Percentiles rank a stretch among this genome's conserved stretches.
Conservation (phyloP, 2,888 invertebrate species). For the Macrophya alboannulata region DNA sequence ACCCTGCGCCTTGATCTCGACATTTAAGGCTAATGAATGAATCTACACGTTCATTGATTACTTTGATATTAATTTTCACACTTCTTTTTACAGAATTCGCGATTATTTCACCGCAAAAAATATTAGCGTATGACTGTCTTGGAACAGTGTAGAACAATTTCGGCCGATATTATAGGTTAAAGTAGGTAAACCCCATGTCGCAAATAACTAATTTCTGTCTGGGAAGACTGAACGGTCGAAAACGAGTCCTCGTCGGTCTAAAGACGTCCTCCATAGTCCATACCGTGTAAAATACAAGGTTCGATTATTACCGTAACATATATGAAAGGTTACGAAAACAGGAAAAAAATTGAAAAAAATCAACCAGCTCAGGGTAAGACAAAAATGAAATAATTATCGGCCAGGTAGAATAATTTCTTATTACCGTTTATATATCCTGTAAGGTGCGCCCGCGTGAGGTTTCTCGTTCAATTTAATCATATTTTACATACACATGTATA, state of each 20-base stretch:
- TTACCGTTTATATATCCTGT: neutral
- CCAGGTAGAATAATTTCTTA: neutral
- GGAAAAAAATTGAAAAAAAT: too few relatives aligned
- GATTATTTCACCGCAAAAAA: neutral
- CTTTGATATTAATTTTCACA: neutral
- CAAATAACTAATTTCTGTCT: neutral
- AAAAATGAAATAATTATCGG: slow-evolving; percentile 1
- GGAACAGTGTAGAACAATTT: neutral
- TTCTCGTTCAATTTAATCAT: neutral
- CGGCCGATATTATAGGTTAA: neutral
- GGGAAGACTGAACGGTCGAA: slow-evolving; percentile 18
- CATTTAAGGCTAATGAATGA: neutral
- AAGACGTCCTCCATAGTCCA: neutral
- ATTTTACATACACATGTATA: neutral
- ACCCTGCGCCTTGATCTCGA: neutral
- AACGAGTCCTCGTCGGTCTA: neutral
- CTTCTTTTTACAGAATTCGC: neutral
- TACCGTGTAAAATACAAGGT: neutral
- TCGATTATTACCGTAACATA: slow-evolving; percentile 24
- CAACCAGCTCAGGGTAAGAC: neutral
- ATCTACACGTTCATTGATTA: neutral
- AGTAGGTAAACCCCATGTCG: neutral
- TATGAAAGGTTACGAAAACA: too few relatives aligned
- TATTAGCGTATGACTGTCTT: neutral
- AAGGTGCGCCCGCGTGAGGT: neutral